Conservation (phyloP, 1,140 invertebrate species). For the Araneus ventricosus region DNA sequence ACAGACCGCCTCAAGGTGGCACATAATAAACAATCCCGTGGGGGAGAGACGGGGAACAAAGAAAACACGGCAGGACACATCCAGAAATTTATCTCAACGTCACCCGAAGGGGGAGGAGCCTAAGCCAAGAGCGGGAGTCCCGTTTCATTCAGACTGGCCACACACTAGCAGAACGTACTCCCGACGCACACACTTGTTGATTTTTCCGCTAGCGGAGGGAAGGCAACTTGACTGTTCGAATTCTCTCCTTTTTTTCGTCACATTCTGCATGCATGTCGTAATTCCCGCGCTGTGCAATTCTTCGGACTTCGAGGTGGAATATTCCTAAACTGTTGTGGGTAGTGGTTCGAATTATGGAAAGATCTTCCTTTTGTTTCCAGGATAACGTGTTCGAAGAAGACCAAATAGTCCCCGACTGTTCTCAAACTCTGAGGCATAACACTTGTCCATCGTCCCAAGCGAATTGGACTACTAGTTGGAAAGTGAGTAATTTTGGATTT, state of each 20-base stretch:
- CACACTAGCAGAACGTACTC: not conserved
- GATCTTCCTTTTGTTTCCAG: constrained; percentile 19
- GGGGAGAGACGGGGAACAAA: not conserved
- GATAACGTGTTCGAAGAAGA: constrained; percentile 78
- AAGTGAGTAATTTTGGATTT: not conserved
- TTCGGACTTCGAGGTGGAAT: not conserved
- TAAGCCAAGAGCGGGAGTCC: not conserved
- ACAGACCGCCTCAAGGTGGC: not conserved
- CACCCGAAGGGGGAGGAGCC: not conserved
- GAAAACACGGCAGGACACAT: not conserved
- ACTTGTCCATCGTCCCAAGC: not conserved
- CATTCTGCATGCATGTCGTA: not conserved
- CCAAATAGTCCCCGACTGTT: constrained; percentile 80
- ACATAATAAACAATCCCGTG: not conserved
- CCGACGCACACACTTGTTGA: not conserved
- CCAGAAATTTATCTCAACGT: not conserved
- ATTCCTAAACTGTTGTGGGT: not conserved
- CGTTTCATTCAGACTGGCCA: not conserved
- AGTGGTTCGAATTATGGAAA: constrained; percentile 63
- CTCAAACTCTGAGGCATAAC: not conserved
- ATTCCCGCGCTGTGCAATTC: not conserved
- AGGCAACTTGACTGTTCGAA: not conserved
- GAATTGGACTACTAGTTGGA: not conserved
- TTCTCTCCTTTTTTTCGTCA: not conserved
- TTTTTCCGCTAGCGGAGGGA: not conserved